These are phyloP conservation scores for Malaclemys terrapin DNA, from an alignment of 2,113 vertebrate genomes.

Conservation along the genomic window DNA sequence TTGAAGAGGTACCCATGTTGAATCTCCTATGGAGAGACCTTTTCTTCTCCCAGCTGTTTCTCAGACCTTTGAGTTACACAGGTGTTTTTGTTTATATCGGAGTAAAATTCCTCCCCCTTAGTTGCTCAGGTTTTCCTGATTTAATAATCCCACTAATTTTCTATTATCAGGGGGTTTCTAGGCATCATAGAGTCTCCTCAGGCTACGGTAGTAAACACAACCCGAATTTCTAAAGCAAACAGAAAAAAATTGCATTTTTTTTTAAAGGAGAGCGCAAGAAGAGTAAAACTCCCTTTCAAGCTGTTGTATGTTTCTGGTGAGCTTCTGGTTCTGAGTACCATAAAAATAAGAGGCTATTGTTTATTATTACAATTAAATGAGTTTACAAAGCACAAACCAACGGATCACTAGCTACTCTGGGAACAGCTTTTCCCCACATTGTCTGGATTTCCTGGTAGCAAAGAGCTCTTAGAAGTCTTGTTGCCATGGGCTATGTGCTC, in stretches of 20 bases:
- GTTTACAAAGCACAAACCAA: background rate
- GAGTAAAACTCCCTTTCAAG: background rate
- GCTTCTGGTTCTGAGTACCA: background rate
- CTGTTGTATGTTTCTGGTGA: background rate
- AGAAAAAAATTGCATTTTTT: background rate
- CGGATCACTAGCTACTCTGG: background rate
- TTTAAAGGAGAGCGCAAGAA: background rate
- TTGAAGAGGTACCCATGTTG: background rate
- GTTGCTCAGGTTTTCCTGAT: background rate
- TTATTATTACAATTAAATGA: background rate
- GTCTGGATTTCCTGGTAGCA: background rate
- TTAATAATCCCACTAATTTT: background rate
- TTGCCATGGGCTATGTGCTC: background rate
- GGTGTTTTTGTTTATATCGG: background rate
- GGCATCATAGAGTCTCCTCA: background rate
- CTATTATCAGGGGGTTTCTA: background rate
- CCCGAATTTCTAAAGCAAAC: background rate
- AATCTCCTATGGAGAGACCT: background rate
- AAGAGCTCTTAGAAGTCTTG: background rate
- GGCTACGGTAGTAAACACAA: background rate
- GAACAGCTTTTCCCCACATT: background rate
- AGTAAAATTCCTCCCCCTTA: background rate
- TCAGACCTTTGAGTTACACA: background rate
- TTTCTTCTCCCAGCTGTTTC: background rate
- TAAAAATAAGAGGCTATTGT: background rate